These are phyloP conservation scores for Erpetoichthys calabaricus DNA, from an alignment of 2,797 vertebrate species.

Conservation along the genomic window DNA sequence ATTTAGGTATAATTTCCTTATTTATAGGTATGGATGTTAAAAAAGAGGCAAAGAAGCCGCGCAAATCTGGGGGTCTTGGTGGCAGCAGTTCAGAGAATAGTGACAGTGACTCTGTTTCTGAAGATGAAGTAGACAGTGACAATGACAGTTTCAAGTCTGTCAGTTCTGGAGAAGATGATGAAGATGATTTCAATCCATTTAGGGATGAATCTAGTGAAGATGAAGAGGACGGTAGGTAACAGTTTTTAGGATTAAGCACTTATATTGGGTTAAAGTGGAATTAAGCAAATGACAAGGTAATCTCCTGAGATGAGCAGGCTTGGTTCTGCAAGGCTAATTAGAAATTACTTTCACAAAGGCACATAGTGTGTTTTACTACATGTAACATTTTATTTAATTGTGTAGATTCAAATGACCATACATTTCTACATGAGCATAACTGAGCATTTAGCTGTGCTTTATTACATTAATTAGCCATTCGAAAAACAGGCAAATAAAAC, in stretches of 20 bases:
- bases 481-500: no score
- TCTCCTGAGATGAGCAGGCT: neutral
- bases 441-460: no score
- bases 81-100: slow-evolving; percentile 90
- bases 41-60: slow-evolving; percentile 71
- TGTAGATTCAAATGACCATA: no score
- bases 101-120: slow-evolving; percentile 63
- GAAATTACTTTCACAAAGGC: no score
- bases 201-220: slow-evolving; percentile 88
- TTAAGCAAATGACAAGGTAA: no score
- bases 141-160: slow-evolving; percentile 84
- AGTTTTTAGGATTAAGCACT: slow-evolving; percentile 15
- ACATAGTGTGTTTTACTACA: no score
- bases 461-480: no score
- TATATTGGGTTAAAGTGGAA: no score
- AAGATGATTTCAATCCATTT: slow-evolving; percentile 92
- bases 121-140: slow-evolving; percentile 53
- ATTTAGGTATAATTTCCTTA: no score
- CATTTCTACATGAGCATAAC: no score
- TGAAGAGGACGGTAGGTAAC: slow-evolving; percentile 73
- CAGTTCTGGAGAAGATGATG: slow-evolving; percentile 72
- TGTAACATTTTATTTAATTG: no score
- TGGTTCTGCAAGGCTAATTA: no score
- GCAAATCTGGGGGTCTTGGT: slow-evolving; percentile 71
- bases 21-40: slow-evolving; percentile 62